phyloP scores from a whole-genome alignment of 2,888 invertebrate species.

The Eilema caniola region DNA sequence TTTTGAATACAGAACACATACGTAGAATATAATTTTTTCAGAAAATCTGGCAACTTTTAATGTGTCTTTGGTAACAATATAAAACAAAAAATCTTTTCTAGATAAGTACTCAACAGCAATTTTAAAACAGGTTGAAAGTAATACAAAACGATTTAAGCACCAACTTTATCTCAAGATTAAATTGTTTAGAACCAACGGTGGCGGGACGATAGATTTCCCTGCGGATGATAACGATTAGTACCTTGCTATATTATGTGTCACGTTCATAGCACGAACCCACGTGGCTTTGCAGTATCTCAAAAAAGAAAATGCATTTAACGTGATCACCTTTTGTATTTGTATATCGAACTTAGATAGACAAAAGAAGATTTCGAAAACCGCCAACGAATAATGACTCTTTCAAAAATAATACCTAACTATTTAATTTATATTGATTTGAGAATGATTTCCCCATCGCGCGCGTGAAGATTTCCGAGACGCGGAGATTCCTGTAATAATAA shows the following conservation, averaged over 20 bases:
- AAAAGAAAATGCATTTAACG: slow-evolving; percentile 17
- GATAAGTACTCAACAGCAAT: slow-evolving; percentile 12
- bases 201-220: slow-evolving; percentile 41
- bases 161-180: slow-evolving; percentile 28
- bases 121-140: slow-evolving; percentile 18
- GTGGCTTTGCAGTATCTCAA: slow-evolving; percentile 16
- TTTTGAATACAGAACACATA: too few relatives aligned
- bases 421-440: too few relatives aligned
- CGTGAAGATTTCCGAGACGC: too few relatives aligned
- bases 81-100: not conserved
- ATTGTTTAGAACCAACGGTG: slow-evolving; percentile 24
- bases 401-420: too few relatives aligned
- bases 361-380: too few relatives aligned
- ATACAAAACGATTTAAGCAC: slow-evolving; percentile 20
- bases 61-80: slow-evolving; percentile 5
- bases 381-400: too few relatives aligned
- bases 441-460: too few relatives aligned
- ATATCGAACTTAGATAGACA: too few relatives aligned
- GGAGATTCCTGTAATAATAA: too few relatives aligned
- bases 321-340: too few relatives aligned
- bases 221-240: slow-evolving; percentile 32
- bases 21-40: too few relatives aligned
- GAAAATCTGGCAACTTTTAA: not conserved
- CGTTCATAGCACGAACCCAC: slow-evolving; percentile 7
- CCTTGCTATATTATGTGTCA: slow-evolving; percentile 24